Base-by-base conservation (phyloP, 2,113 vertebrate species). In the Festucalex cinctus region DNA sequence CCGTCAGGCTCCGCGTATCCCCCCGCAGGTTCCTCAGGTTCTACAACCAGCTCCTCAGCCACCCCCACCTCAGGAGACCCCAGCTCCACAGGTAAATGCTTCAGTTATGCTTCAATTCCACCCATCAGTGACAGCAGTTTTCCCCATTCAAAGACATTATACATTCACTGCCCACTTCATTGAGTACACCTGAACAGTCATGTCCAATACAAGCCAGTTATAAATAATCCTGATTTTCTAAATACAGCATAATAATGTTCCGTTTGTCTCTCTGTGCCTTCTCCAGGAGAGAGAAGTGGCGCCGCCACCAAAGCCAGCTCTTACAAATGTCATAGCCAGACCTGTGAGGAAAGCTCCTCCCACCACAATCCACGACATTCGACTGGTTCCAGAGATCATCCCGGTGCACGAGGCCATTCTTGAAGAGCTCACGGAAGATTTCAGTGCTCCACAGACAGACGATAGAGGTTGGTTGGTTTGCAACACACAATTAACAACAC, bases 271-370 rank as follows among this genome's bases (percentile, higher is more conserved):
- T 70, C 10, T 58, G 5, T 68, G 20, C 49, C 57, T 57, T 59
- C 22, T 16, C 5, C 76, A 90, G 87, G 81, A 82, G 57, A 81
- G 3, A 66, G 77, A 87, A 67, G 74, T 73, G n/a, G 69, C 71
- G 14, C 77, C 71, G 9, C 70, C 82, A 20, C 56, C 68, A 65
- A 79, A 82, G 66, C 83, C 85, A 41, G 36, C 49, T 64, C 79
- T 48, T 41, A 65, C 65, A 70, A 83, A 16, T 59, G 70, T 82
- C 6, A 63, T 90, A 32, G 84, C 86, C 69, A 75, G 88, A 72
- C 88, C 88, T 6, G 85, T 86, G 20, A 89, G 86, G 67, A 87
- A 69, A 70, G 76, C 86, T 81, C 84, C 86, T 14, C 80, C 87
- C 36, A 77, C 83, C 32, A 60, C 77, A 1, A 80, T 87, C 66